These are phyloP conservation scores for Archivesica marissinica DNA, from an alignment of 1,140 invertebrate genomes.

Conservation along the genomic window DNA sequence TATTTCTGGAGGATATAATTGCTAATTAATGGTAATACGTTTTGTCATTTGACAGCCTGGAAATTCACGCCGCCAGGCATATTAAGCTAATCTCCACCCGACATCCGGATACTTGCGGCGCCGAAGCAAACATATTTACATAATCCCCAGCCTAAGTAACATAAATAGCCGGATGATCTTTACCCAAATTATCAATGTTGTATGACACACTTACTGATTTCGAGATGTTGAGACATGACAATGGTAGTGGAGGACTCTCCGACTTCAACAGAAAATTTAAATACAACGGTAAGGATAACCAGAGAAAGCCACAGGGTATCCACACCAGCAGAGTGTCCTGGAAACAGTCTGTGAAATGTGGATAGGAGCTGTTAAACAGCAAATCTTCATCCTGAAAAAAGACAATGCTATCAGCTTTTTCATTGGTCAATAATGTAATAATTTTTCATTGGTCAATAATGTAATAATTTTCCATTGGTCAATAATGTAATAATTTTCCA, in stretches of 20 bases:
- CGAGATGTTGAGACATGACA: slow-evolving; percentile 37
- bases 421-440: not conserved
- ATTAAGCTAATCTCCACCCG: too few species aligned
- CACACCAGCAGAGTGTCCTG: slow-evolving; percentile 90
- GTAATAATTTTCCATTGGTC: not conserved
- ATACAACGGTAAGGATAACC: slow-evolving; percentile 91
- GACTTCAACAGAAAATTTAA: slow-evolving; percentile 77
- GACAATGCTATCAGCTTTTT: not conserved
- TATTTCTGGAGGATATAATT: too few species aligned
- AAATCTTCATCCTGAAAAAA: slow-evolving; percentile 66
- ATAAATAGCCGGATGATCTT: too few species aligned
- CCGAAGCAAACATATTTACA: too few species aligned
- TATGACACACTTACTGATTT: slow-evolving; percentile 46
- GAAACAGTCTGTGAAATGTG: slow-evolving; percentile 78
- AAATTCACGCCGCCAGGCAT: too few species aligned
- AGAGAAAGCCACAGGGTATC: slow-evolving; percentile 93
- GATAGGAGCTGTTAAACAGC: slow-evolving; percentile 90
- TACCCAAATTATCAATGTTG: too few species aligned
- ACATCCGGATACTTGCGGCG: too few species aligned
- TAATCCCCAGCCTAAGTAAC: too few species aligned
- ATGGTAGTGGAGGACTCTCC: not conserved
- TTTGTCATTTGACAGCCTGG: too few species aligned
- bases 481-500: not conserved
- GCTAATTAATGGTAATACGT: too few species aligned
- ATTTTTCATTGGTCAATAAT: not conserved